These are phyloP conservation scores for Nannoperca australis DNA, from an alignment of 2,797 vertebrate species.

Conservation along the genomic window DNA sequence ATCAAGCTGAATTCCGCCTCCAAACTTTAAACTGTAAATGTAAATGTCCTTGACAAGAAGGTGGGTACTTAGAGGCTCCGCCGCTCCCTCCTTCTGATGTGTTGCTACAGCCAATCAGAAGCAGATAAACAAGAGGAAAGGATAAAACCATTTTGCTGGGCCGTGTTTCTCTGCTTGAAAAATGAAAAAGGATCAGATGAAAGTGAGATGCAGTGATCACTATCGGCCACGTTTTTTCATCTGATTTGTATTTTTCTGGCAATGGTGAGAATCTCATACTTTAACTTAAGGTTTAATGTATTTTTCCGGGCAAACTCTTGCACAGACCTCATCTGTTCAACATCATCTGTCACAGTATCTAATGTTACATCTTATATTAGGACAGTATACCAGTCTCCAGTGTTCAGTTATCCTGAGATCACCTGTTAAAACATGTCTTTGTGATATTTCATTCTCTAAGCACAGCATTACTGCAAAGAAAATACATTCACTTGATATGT, in stretches of 20 bases:
- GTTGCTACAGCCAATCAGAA: conserved; percentile 62
- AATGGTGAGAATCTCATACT: not conserved
- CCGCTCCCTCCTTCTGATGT: conserved; percentile 39
- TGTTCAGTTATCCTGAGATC: conserved; percentile 69
- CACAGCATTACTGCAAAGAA: conserved; percentile 74
- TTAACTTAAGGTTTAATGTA: conserved; percentile 21
- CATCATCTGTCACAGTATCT: conserved; percentile 54
- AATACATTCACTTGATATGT: conserved; percentile 81
- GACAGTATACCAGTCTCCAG: conserved; percentile 54
- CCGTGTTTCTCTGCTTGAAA: conserved; percentile 30
- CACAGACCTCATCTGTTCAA: conserved; percentile 35
- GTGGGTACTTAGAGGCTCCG: conserved; percentile 46
- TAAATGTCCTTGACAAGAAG: conserved; percentile 89
- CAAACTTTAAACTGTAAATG: conserved; percentile 90
- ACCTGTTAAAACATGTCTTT: conserved; percentile 72
- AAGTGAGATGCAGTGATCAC: conserved; percentile 21
- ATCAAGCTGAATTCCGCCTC: conserved; percentile 92
- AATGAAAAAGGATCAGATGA: conserved; percentile 41
- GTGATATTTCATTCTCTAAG: conserved; percentile 76
- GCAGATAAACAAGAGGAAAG: conserved; percentile 10
- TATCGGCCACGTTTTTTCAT: conserved; percentile 13
- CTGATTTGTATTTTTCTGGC: conserved; percentile 21
- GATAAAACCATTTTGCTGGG: conserved; percentile 34
- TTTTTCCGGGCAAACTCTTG: conserved; percentile 42
- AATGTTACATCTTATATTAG: conserved; percentile 60